These are phyloP conservation scores for Drymodes brunneopygia DNA, from an alignment of 2,113 vertebrate genomes.

Conservation along the genomic window DNA sequence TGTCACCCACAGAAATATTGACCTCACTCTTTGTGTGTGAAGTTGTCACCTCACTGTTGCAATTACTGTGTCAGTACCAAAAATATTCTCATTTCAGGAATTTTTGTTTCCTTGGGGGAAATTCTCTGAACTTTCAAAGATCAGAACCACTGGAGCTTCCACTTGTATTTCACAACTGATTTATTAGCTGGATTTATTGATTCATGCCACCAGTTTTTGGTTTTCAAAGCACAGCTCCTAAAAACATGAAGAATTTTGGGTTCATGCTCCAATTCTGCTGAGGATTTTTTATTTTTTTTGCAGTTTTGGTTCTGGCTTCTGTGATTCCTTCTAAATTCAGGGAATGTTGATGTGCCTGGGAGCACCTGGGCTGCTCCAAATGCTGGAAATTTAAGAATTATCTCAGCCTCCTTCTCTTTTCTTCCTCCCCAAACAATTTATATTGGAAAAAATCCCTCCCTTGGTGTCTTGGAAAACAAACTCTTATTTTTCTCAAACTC, in stretches of 20 bases:
- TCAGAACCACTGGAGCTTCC: neutral
- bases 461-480: neutral
- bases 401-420: neutral
- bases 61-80: neutral
- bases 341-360: neutral
- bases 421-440: neutral
- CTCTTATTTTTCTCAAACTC: neutral
- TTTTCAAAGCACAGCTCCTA: neutral
- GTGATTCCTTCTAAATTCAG: neutral
- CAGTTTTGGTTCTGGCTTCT: neutral
- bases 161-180: neutral
- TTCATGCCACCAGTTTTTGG: neutral
- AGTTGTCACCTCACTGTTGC: neutral
- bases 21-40: neutral
- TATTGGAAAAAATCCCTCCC: neutral
- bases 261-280: neutral
- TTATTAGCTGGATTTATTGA: neutral
- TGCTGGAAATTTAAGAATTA: neutral
- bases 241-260: neutral
- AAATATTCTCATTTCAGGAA: neutral
- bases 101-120: accelerated
- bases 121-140: neutral
- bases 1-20: neutral
- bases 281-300: neutral
- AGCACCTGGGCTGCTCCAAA: neutral